Evolutionary conservation across 2,113 vertebrate species (phyloP).

Genomic region (Nesogale talazaci): DNA sequence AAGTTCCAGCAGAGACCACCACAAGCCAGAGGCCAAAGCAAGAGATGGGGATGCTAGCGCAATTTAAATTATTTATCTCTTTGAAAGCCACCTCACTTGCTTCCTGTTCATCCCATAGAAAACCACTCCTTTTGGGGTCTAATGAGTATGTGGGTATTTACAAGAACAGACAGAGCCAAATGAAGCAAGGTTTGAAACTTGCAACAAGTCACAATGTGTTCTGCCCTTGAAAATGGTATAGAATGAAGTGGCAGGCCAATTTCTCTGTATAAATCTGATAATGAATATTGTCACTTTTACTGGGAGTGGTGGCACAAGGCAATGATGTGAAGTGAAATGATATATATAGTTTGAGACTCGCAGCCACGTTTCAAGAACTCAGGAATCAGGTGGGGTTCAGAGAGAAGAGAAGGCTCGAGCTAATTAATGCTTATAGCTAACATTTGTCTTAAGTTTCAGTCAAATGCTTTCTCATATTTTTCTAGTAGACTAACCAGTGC

Average conservation of each 20-base stretch:
- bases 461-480: neutral
- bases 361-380: neutral
- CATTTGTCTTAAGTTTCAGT: neutral
- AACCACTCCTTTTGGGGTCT: slow-evolving; percentile 60
- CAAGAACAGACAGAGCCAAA: slow-evolving; percentile 64
- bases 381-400: neutral
- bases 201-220: slow-evolving; percentile 42
- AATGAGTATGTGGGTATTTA: slow-evolving; percentile 57
- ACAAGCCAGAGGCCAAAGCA: neutral
- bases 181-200: slow-evolving; percentile 70
- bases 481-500: neutral
- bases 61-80: slow-evolving; percentile 55
- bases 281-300: slow-evolving; percentile 58
- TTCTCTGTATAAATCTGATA: slow-evolving; percentile 47
- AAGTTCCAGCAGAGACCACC: neutral
- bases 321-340: neutral
- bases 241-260: slow-evolving; percentile 42
- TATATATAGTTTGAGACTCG: slow-evolving; percentile 23
- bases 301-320: neutral
- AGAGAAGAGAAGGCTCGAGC: neutral
- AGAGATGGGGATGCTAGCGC: slow-evolving; percentile 38
- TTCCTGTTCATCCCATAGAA: slow-evolving; percentile 24
- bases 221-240: slow-evolving; percentile 72
- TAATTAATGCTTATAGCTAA: neutral
- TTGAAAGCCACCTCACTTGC: slow-evolving; percentile 67